These are phyloP conservation scores for Drosophila nigrodunni DNA, from an alignment of 1,140 invertebrate species.

Conservation along the genomic window DNA sequence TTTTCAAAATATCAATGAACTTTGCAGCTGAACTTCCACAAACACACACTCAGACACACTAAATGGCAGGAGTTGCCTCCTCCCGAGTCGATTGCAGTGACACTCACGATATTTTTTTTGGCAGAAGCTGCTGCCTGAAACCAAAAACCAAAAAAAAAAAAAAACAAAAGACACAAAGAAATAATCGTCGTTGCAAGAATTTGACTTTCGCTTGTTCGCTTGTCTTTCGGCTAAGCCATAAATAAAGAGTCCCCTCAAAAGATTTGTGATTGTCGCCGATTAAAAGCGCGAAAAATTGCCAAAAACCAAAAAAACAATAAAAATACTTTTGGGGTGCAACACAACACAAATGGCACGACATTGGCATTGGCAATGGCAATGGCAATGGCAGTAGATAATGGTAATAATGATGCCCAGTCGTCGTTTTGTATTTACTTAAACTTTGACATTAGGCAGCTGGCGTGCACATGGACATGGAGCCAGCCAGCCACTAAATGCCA, in stretches of 20 bases:
- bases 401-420: constrained; percentile 51
- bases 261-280: constrained; percentile 81
- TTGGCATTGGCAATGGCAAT: constrained; percentile 16
- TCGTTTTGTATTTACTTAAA: constrained; percentile 74
- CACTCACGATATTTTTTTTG: constrained; percentile 60
- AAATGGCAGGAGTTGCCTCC: constrained; percentile 57
- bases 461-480: constrained; percentile 32
- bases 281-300: constrained; percentile 68
- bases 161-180: constrained; percentile 63
- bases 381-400: constrained; percentile 31
- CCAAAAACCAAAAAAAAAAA: constrained; percentile 30
- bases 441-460: constrained; percentile 78
- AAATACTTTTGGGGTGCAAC: constrained; percentile 75
- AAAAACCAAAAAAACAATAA: constrained; percentile 48
- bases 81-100: constrained; percentile 55
- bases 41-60: constrained; percentile 38
- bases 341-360: constrained; percentile 62
- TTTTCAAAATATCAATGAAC: constrained; percentile 61
- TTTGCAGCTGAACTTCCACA: constrained; percentile 46
- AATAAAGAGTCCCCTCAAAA: constrained; percentile 72
- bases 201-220: constrained; percentile 76
- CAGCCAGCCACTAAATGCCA: constrained; percentile 28
- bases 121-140: constrained; percentile 56
- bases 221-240: constrained; percentile 58
- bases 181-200: constrained; percentile 74